A percentile compares a stretch with the other conserved stretches of the same genome.
These are phyloP conservation scores for Tanaodytes sp. DNA, from an alignment of 2,888 invertebrate genomes.

Conservation along the genomic window DNA sequence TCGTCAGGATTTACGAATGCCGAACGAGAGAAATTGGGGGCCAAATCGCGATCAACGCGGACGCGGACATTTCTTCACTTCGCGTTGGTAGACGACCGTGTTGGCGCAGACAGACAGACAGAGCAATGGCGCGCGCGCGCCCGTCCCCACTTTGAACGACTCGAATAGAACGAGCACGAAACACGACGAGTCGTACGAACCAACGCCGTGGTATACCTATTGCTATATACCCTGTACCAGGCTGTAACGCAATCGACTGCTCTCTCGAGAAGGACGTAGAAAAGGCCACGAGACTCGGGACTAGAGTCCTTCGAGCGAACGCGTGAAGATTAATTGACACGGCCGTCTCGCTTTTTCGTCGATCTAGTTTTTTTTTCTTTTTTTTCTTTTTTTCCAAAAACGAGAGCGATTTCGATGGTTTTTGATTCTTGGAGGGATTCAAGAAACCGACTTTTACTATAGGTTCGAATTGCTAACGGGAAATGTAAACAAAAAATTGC, in stretches of 20 bases:
- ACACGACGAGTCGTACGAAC: too few relatives aligned
- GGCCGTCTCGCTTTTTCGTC: neutral
- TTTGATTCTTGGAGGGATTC: too few relatives aligned
- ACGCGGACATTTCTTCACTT: constrained; percentile 40
- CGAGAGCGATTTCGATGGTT: too few relatives aligned
- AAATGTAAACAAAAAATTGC: too few relatives aligned
- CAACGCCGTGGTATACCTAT: too few relatives aligned
- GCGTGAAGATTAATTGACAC: constrained; percentile 30
- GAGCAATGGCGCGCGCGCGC: constrained; percentile 6
- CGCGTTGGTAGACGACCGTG: constrained; percentile 33
- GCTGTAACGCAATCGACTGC: constrained; percentile 30
- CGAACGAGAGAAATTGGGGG: constrained; percentile 4
- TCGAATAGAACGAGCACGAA: constrained; percentile 16
- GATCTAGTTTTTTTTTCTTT: too few relatives aligned
- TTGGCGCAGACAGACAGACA: too few relatives aligned
- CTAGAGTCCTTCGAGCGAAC: constrained; percentile 35
- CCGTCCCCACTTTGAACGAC: constrained; percentile 37
- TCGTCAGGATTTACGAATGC: constrained; percentile 15
- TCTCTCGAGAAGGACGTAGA: constrained; percentile 46
- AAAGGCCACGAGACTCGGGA: constrained; percentile 40
- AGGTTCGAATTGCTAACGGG: too few relatives aligned
- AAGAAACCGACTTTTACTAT: too few relatives aligned
- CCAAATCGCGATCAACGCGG: constrained; percentile 14
- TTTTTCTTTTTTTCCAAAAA: too few relatives aligned
- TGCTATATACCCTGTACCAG: too few relatives aligned